These are phyloP conservation scores for Trachelus troglodyta DNA, from an alignment of 2,888 invertebrate genomes.

Conservation along the genomic window DNA sequence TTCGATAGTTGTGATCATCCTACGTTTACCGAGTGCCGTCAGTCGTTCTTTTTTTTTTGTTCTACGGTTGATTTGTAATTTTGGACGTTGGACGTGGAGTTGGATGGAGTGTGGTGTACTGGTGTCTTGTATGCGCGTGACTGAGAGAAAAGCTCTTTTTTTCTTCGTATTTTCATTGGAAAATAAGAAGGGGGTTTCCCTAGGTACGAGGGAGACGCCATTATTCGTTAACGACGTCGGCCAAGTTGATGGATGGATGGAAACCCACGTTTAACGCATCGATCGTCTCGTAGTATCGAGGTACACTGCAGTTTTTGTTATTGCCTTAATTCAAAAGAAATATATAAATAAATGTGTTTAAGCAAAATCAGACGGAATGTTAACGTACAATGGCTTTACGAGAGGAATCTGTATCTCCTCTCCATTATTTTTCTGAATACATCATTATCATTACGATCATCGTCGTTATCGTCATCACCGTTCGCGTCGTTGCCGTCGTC, in stretches of 20 bases:
- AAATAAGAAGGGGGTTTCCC: too few species aligned
- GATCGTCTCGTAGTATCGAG: too few species aligned
- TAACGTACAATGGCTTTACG: background rate
- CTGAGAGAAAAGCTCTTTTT: slow-evolving; percentile 46
- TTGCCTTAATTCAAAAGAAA: slow-evolving; percentile 19
- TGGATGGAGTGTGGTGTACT: slow-evolving; percentile 65
- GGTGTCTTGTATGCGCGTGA: slow-evolving; percentile 49
- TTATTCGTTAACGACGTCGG: too few species aligned
- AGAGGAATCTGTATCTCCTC: too few species aligned
- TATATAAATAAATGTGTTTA: slow-evolving; percentile 26
- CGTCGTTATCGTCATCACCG: too few species aligned
- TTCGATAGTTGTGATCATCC: slow-evolving; percentile 25
- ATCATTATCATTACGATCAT: too few species aligned
- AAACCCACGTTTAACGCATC: too few species aligned
- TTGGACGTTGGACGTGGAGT: slow-evolving; percentile 62
- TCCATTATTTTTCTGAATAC: too few species aligned
- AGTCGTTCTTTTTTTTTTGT: slow-evolving; percentile 28
- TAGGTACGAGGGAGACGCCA: too few species aligned
- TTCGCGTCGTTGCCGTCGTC: too few species aligned
- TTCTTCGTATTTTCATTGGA: slow-evolving; percentile 12
- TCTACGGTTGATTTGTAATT: slow-evolving; percentile 45
- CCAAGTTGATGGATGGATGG: too few species aligned
- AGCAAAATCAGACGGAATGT: slow-evolving; percentile 37
- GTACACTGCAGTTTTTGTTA: too few species aligned
- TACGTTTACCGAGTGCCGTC: slow-evolving; percentile 33